Evolutionary conservation across 1,140 invertebrate species (phyloP), one percentile per base, ranked within the genome.

Genomic region (Hyles euphorbiae): DNA sequence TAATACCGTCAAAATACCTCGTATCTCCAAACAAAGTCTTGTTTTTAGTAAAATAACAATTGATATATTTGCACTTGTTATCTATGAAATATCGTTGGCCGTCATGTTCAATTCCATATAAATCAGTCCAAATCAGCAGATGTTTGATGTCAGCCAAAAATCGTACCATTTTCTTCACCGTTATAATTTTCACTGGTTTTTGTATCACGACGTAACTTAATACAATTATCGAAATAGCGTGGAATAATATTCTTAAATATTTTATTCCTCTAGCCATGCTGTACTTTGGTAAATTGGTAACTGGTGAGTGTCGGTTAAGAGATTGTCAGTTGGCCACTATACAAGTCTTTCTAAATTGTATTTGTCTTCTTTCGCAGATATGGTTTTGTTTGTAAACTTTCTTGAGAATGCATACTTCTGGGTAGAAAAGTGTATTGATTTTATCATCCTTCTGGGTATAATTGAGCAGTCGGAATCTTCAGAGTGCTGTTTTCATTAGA

Each of bases 1-100:
- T 55, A 6, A 89, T 66, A 5, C 75, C 83, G 57, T 90, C 88
- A 61, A 83, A 90, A 51, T 87, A 76, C 56, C 80, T 69, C 1
- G 82, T 4, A 55, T 81, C 76, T 2, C 61, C 58, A 7, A 83
- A 76, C 7, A 78, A 61, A 46, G 46, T 81, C 55, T 64, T 73
- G n/a, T 86, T 80, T 36, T 43, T 70, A 3, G 80, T 83, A 0
- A 86, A 62, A 64, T 76, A 84, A 58, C 84, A 86, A 53, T 84
- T 86, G 4, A 70, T 60, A 55, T 64, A 50, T 8, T 56, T 32
- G 59, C 81, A 84, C 33, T 70, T 74, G 4, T 58, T 52, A n/a
- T 63, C 64, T 9, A 76, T 53, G 56, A 84, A 78, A 40, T 71
- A 57, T 3, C 58, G 60, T 51, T 83, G 81, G 3, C 75, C 81